Conservation (phyloP, 2,888 invertebrate species). For the Coleophora deauratella region DNA sequence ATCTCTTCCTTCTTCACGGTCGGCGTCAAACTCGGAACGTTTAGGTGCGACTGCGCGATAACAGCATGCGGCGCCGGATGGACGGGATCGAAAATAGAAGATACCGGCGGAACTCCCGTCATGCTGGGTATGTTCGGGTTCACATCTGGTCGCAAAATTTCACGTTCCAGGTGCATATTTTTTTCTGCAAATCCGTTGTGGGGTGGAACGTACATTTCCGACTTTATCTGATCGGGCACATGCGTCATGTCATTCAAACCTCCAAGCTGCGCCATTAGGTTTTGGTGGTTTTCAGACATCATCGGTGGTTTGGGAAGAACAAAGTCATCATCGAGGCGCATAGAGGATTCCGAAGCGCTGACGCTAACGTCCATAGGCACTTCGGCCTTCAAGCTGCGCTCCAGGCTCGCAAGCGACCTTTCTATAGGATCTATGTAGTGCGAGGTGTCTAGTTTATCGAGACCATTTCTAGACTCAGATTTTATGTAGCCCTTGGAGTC, state of each 20-base stretch:
- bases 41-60: conserved; percentile 48
- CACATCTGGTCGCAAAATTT: conserved; percentile 40
- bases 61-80: conserved; percentile 55
- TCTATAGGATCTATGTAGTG: conserved; percentile 80
- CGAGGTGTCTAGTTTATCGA: conserved; percentile 57
- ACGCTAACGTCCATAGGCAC: conserved; percentile 71
- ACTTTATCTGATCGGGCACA: conserved; percentile 52
- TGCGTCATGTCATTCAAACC: conserved; percentile 52
- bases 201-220: conserved; percentile 48
- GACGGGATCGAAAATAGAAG: conserved; percentile 79
- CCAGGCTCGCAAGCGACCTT: conserved; percentile 80
- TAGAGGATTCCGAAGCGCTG: conserved; percentile 59
- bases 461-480: conserved; percentile 54
- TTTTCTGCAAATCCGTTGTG: conserved; percentile 64
- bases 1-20: conserved; percentile 73
- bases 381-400: conserved; percentile 75
- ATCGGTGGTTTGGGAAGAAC: conserved; percentile 53
- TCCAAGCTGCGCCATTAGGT: conserved; percentile 62
- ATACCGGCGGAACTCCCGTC: conserved; percentile 65
- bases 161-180: conserved; percentile 44
- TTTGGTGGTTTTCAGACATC: conserved; percentile 53
- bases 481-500: conserved; percentile 39
- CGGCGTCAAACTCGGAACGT: conserved; percentile 42
- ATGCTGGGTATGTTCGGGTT: conserved; percentile 37
- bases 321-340: conserved; percentile 65